These are phyloP conservation scores for Chaetogeoica ovagalla DNA, from an alignment of 2,888 invertebrate genomes.

Conservation along the genomic window DNA sequence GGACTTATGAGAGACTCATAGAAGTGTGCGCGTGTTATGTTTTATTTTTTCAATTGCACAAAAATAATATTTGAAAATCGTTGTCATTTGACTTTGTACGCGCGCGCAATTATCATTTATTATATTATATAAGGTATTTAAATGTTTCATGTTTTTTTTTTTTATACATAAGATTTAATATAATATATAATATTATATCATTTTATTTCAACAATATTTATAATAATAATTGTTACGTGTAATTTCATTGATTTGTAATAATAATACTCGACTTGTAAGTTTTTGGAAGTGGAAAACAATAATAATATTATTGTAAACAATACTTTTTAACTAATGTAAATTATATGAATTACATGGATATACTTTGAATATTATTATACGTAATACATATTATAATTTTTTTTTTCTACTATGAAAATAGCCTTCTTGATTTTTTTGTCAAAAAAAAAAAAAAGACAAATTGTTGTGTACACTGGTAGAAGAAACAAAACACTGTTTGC, in stretches of 20 bases:
- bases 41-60: too few species aligned
- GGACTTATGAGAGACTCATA: too few species aligned
- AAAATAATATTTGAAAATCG: background rate
- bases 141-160: background rate
- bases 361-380: constrained; percentile 9
- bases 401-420: too few species aligned
- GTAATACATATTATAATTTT: too few species aligned
- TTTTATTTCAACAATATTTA: constrained; percentile 15
- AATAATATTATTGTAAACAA: constrained; percentile 12
- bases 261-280: constrained; percentile 27
- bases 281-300: constrained; percentile 25
- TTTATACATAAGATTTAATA: background rate
- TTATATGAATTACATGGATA: constrained; percentile 7
- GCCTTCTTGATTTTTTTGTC: too few species aligned
- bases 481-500: too few species aligned
- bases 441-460: too few species aligned
- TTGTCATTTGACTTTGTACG: background rate
- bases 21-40: too few species aligned
- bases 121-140: background rate
- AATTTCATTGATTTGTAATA: constrained; percentile 25
- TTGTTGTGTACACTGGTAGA: too few species aligned
- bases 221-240: constrained; percentile 15
- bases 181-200: background rate
- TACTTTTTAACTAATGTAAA: constrained; percentile 24
- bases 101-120: background rate